These are phyloP conservation scores for Myiotriccus ornatus DNA, from an alignment of 2,797 vertebrate species.

Conservation along the genomic window DNA sequence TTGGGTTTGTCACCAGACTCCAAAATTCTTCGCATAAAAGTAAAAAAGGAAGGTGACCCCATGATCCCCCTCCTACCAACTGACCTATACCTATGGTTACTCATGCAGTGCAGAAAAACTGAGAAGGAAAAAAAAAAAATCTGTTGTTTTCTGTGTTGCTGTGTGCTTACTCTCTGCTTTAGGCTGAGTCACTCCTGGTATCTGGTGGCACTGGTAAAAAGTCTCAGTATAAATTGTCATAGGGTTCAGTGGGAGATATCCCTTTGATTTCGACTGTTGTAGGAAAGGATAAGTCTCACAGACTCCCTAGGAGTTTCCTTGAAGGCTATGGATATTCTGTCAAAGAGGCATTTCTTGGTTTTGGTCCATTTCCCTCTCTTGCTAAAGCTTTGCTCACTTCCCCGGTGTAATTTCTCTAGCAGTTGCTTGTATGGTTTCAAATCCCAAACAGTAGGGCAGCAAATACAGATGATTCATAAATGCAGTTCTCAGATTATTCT, in stretches of 20 bases:
- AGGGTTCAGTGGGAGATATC: neutral
- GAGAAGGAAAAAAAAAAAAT: neutral
- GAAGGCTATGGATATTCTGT: neutral
- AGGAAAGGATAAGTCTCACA: neutral
- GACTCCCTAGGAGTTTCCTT: neutral
- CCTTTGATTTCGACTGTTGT: neutral
- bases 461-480: conserved; percentile 50
- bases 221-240: neutral
- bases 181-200: neutral
- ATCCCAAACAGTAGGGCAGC: neutral
- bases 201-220: neutral
- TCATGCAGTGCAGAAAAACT: neutral
- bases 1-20: conserved; percentile 10
- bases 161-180: neutral
- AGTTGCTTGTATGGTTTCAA: neutral
- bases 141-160: neutral
- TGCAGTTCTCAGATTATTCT: conserved; percentile 11
- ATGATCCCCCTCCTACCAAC: neutral
- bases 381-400: conserved; percentile 7
- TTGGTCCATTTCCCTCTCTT: neutral
- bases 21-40: neutral
- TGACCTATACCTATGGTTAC: neutral
- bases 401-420: neutral
- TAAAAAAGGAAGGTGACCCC: neutral
- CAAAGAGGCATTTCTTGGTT: neutral